Evolutionary conservation across 64 coral and sea anemone genomes (phyloP), one percentile per base, ranked within the genome.

Genomic region (Actinia tenebrosa): DNA sequence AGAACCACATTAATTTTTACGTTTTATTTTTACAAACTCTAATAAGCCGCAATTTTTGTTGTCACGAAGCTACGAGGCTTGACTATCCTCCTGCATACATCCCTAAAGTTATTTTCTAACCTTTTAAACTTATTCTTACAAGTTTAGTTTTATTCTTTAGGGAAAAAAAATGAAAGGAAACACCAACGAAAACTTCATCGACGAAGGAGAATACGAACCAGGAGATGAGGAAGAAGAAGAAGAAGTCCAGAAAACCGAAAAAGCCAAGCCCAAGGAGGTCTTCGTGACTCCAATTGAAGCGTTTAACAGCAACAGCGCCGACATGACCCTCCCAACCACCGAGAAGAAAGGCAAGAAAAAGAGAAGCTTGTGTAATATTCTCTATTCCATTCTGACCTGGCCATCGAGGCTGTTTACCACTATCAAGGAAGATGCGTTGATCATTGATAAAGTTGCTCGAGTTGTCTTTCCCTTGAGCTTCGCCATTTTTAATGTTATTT

Each of bases 191-290:
- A 44, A 26, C 19, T 27, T 59, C 26, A 85, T 85, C 9, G 83
- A 85, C 15, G 83, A 85, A 30, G 83, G 83, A 64, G 83, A 85
- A 54, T 85, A 61, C 83, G 83, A 85, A 61, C 54, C 53, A 44
- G 83, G 63, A 3, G 82, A 54, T 59, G 45, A 84, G 10, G 56
- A 62, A 10, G 0, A 55, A 14, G 22, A 83, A 23, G 25, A 83
- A n/a, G 46, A 83, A 83, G 27, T 23, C 45, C 27, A 83, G 8
- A 52, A 55, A 4, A 83, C 45, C 14, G 20, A 52, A 22, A 0
- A 15, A 15, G 7, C 16, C 4, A 85, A 85, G 22, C 56, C 25
- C 42, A 23, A 81, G 56, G 56, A 58, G 3, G 30, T 14, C 22
- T 55, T 64, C 60, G 8, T 85, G 16, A 59, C 83, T 2, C 53